Conservation (phyloP, 2,888 invertebrate species). For the Osedax frankpressi region DNA sequence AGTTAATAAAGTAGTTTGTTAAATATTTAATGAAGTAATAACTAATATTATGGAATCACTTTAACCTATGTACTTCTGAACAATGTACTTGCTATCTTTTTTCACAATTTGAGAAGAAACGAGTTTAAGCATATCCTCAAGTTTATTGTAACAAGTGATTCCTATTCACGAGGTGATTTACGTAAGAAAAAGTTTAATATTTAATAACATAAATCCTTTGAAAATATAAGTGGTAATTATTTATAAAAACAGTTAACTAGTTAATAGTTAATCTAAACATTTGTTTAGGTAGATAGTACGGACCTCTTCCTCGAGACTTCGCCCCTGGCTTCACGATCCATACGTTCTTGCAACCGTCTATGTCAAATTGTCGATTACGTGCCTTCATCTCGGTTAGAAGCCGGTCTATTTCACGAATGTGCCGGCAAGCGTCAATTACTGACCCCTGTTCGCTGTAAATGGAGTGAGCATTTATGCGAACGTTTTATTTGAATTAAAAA, state of each 20-base stretch:
- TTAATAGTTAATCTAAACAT: no score
- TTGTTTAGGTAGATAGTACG: no score
- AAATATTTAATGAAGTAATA: no score
- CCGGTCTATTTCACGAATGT: conserved; percentile 15
- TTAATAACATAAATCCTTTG: no score
- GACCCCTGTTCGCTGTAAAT: conserved; percentile 31
- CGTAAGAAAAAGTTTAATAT: no score
- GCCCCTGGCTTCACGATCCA: conserved; percentile 93
- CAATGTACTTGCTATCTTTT: conserved; percentile 57
- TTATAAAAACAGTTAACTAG: no score
- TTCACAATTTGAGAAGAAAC: conserved; percentile 49
- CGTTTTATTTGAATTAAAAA: no score
- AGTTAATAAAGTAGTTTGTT: no score
- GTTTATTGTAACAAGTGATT: conserved; percentile 69
- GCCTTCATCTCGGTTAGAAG: conserved; percentile 51
- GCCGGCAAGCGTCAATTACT: conserved; percentile 21
- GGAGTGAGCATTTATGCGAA: no score
- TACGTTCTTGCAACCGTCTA: conserved; percentile 73
- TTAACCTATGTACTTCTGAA: conserved; percentile 88
- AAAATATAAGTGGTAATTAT: no score
- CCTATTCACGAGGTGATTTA: no score
- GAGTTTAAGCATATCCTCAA: conserved; percentile 66
- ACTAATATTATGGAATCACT: conserved; percentile 16
- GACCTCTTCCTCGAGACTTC: conserved; percentile 68
- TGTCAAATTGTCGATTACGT: conserved; percentile 41